These are phyloP conservation scores for Agonum fuliginosum DNA, from an alignment of 2,888 invertebrate genomes.

Conservation along the genomic window DNA sequence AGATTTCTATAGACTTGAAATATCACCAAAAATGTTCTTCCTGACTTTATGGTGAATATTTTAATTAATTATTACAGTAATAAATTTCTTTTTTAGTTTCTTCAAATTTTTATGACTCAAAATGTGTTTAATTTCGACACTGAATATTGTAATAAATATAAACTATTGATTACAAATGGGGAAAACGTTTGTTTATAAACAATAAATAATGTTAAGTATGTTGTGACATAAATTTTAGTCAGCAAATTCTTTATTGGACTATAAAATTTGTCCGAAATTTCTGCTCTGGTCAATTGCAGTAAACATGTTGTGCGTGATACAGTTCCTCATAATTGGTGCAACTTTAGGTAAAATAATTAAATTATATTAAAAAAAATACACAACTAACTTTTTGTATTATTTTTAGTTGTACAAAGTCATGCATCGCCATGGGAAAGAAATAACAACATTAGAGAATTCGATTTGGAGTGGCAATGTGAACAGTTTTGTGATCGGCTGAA, in stretches of 20 bases:
- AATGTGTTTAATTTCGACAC: slow-evolving; percentile 32
- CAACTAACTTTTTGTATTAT: background rate
- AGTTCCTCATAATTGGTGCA: slow-evolving; percentile 6
- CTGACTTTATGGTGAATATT: slow-evolving; percentile 30
- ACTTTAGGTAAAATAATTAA: slow-evolving; percentile 8
- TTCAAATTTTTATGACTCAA: slow-evolving; percentile 12
- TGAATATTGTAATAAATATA: slow-evolving; percentile 30
- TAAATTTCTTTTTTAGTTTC: slow-evolving; percentile 15
- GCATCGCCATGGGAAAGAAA: slow-evolving; percentile 7
- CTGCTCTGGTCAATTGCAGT: background rate
- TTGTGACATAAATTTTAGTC: slow-evolving; percentile 27
- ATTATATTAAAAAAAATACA: background rate
- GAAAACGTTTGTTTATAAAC: slow-evolving; percentile 30
- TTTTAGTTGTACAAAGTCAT: background rate
- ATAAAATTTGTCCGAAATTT: background rate
- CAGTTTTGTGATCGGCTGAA: slow-evolving; percentile 1
- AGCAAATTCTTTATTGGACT: slow-evolving; percentile 32
- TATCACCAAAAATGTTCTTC: slow-evolving; percentile 1
- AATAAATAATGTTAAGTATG: slow-evolving; percentile 36
- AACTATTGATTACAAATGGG: slow-evolving; percentile 8
- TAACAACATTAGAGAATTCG: slow-evolving; percentile 3
- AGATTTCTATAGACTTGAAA: slow-evolving; percentile 22
- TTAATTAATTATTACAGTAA: slow-evolving; percentile 11
- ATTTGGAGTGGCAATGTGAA: slow-evolving; percentile 32
- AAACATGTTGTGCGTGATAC: slow-evolving; percentile 8